Evolutionary conservation across 2,797 vertebrate genomes (phyloP).

Genomic region (Acipenser transmontanus): DNA sequence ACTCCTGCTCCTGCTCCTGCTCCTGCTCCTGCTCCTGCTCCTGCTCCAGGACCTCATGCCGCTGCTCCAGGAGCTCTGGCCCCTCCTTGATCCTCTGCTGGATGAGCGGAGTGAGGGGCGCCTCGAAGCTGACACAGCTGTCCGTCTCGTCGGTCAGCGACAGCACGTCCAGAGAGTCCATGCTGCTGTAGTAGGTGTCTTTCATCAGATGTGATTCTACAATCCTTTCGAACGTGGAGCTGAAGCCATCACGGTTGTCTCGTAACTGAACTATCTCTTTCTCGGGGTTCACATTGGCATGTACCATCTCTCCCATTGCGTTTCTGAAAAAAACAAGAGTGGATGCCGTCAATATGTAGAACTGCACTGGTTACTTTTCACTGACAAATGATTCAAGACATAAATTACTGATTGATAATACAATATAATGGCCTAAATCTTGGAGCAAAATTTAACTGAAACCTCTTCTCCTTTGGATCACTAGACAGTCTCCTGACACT

Average conservation of each 20-base stretch:
- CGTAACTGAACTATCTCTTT: conserved; percentile 54
- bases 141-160: conserved; percentile 93
- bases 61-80: conserved; percentile 70
- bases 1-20: conserved; percentile 28
- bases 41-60: conserved; percentile 52
- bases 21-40: conserved; percentile 28
- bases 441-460: too few relatives aligned
- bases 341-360: too few relatives aligned
- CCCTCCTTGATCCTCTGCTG: conserved; percentile 85
- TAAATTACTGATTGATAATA: too few relatives aligned
- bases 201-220: conserved; percentile 89
- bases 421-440: too few relatives aligned
- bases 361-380: too few relatives aligned
- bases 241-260: conserved; percentile 88
- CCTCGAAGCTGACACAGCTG: conserved; percentile 94
- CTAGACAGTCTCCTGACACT: too few relatives aligned
- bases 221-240: conserved; percentile 90
- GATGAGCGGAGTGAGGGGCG: conserved; percentile 87
- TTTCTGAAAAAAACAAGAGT: conserved; percentile 47
- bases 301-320: conserved; percentile 43
- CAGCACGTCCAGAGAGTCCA: conserved; percentile 88
- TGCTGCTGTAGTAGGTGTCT: conserved; percentile 90
- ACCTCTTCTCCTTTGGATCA: too few relatives aligned
- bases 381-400: too few relatives aligned
- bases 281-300: conserved; percentile 44